Base-by-base conservation (phyloP, 2,113 vertebrate species). In the Meleagris gallopavo region DNA sequence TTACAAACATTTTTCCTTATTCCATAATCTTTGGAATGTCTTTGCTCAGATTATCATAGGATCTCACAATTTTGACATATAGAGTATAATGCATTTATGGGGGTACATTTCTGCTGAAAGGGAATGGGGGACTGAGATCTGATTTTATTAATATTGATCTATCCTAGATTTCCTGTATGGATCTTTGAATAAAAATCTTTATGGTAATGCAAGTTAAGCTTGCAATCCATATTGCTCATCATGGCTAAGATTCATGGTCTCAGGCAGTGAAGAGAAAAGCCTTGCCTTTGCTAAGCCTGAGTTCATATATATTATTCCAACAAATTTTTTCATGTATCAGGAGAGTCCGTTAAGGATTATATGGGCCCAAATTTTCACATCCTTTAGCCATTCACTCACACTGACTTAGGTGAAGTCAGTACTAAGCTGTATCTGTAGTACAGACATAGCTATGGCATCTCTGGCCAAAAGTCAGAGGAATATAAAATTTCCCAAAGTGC, bases 201-300 rank as follows among this genome's bases (percentile, higher is more conserved):
- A 32, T 0, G 0, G 6, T 24, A 43, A 30, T 65, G 17, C 5
- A 6, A 43, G 7, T 65, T 46, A 57, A 43, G 13, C 41, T 43
- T 43, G 41, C 41, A 70, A 85, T 65, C 27, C 34, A 82, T 14
- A 77, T 14, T 64, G 16, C 13, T 67, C 41, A 77, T 15, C n/a
- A 54, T 13, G 54, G 19, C 16, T 82, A 48, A 43, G 27, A 64
- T 43, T 79, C 20, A 50, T 12, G 11, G 4, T 45, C 14, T 70
- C 16, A 65, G 27, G 4, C 34, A 61, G 8, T 66, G 73, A 83
- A 61, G 5, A 79, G 12, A 86, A 86, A 79, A 55, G 2, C 2
- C 29, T 80, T 58, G 17, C 4, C 41, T 90, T 80, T 1, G 0
- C 10, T 83, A 70, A 88, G 79, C 1, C 2, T 25, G 6, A 54